Base-by-base conservation (phyloP, 2,888 invertebrate species). In the Nephrocerus scutellatus region DNA sequence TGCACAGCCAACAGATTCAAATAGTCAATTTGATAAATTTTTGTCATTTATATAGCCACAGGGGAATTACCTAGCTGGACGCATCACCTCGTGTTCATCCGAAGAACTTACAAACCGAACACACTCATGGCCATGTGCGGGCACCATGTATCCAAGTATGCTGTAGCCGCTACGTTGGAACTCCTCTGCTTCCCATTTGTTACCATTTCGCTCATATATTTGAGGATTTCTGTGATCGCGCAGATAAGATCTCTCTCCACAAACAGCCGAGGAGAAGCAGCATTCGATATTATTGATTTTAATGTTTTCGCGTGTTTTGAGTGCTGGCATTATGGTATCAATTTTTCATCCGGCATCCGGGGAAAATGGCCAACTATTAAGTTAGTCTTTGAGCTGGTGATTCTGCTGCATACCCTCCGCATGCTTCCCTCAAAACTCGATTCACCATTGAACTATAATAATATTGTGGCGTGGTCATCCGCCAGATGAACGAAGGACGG, bases 241-340 rank as follows among this genome's bases (percentile, higher is more conserved):
- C 23, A 24, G 46, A 44, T 46, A 44, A 46, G 39, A 44, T 41
- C 46, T 34, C 8, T 19, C 38, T 29, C 5, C 15, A 10, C 13
- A 6, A 13, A 10, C 14, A 4, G 18, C 15, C 15, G 35, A 9
- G 14, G 22, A 14, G 16, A 12, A 14, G 30, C n/a, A 23, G 18
- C 39, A 46, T 46, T 33, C 46, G 46, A 46, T 46, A 44, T 46
- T 46, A 46, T 46, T 46, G 44, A 46, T 46, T 46, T 44, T 41
- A 46, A 46, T 44, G 46, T 44, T 46, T 46, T 46, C 39, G 39
- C 44, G 43, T 46, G 46, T 46, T 46, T 46, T 46, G 46, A 46
- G 41, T 46, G 31, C 41, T 41, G 39, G 39, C 46, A 41, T 46
- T 46, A 46, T 44, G 46, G 41, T 44, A 38, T 41, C 41, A 44